Evolutionary conservation across 35 echinoderm and acorn worm species (phyloP), one percentile per base, ranked within the genome.

Genomic region (Eucidaris tribuloides): DNA sequence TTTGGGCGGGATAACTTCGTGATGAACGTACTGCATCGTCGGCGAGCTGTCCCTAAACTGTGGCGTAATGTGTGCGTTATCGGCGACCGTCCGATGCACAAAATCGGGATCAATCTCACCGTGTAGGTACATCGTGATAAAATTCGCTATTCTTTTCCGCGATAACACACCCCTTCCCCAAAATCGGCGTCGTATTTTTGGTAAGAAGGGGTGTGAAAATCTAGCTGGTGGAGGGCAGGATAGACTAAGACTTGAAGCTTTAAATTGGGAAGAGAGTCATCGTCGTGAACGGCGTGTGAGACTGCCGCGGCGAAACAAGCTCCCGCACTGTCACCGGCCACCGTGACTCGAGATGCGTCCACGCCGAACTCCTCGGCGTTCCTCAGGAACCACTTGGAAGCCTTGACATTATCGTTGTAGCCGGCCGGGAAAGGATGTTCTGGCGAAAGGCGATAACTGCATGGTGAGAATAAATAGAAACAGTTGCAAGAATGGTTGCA

Each of bases 371-470:
- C 46, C 4, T 77, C 44, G 4, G 84, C 80, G 20, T 96, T 64
- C 56, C 80, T 48, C 40, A 96, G 68, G 42, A 96, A 52, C 85
- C 84, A 92, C 81, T 79, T 92, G 23, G 60, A 62, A 14, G 76
- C 93, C 17, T 46, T 81, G 0, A 96, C 65, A 40, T 85, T 84
- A 76, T 96, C 93, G 5, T 96, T 71, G 76, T 79, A 87, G 4
- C 66, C 83, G 37, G 81, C 61, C 15, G 93, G 93, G 52, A 96
- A 96, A 7, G 83, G 80, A 63, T 96, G 68, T 44, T 96, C 93
- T 14, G 93, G 93, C 11, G 93, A 83, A 17, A 91, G 46, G 11
- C 93, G 79, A 52, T 96, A 96, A 18, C 93, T 96, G n/a, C n/a
- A n/a, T n/a, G n/a, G n/a, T n/a, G n/a, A n/a, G n/a, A n/a, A n/a